Percentiles rank a stretch among this genome's conserved stretches.
Evolutionary conservation across 2,113 vertebrate species (phyloP).

Genomic region (Bombycilla garrulus): DNA sequence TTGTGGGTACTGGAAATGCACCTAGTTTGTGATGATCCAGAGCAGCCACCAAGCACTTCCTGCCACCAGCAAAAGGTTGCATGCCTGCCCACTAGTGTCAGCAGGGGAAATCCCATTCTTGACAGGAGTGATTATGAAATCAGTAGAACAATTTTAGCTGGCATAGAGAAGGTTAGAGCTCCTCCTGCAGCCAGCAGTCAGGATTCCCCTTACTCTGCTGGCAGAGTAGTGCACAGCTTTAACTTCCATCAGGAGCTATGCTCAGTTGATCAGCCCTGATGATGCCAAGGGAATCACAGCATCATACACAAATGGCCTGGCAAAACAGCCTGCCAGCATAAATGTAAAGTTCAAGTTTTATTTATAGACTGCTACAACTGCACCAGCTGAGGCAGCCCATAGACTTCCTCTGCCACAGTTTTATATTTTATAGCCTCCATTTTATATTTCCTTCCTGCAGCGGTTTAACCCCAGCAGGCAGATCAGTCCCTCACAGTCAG

Average conservation of each 20-base stretch:
- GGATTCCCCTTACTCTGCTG: background rate
- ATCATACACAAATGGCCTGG: background rate
- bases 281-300: background rate
- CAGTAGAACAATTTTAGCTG: background rate
- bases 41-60: background rate
- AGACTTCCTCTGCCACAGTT: background rate
- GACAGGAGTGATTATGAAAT: background rate
- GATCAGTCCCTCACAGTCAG: background rate
- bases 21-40: background rate
- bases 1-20: background rate
- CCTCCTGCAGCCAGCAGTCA: background rate
- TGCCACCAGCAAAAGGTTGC: background rate
- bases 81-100: background rate
- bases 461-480: background rate
- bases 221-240: background rate
- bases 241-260: accelerated
- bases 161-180: background rate
- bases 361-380: background rate
- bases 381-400: background rate
- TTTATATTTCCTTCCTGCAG: background rate
- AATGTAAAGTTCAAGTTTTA: background rate
- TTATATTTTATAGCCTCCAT: no score
- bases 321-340: background rate
- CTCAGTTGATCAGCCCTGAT: background rate
- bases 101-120: background rate